Base-by-base conservation (phyloP, 2,888 invertebrate genomes). In the Frankliniella fusca region DNA sequence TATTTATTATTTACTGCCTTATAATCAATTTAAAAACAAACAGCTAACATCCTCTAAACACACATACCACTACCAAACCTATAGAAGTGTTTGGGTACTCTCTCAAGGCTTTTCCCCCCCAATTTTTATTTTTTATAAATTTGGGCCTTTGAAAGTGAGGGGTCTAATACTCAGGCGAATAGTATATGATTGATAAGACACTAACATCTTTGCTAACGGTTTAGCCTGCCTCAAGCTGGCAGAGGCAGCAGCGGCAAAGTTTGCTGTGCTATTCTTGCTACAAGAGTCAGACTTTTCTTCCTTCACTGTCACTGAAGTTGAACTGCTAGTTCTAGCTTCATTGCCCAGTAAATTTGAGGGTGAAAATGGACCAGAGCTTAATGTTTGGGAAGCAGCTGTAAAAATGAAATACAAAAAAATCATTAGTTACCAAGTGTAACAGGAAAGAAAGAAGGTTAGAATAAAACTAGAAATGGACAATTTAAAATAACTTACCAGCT, bases 331-430 rank as follows among this genome's bases (percentile, higher is more conserved):
- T 61, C 61, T 61, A 61, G 18, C n/a, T 18, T 61, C 61, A 38
- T 50, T 49, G 7, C 27, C 7, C 20, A 83, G 82, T 49, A 88
- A 84, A 83, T 89, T 89, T 38, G 90, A 90, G 7, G 91, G 91
- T 5, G 91, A 91, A 85, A 91, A 91, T 2, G 90, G 90, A 0
- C 90, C 90, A 1, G 90, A 90, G 83, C 90, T 90, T 23, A 90
- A 85, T 48, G 86, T 86, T 82, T 84, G 85, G 81, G 54, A 80
- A 82, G 82, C 83, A 81, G 50, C 70, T 80, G 79, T n/a, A 54
- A 82, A 61, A 50, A 50, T 79, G 70, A 82, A 23, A 80, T 27
- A 81, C 27, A 61, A 65, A 50, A 65, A 61, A 11, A 50, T 23
- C 11, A 80, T 80, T 48, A 80, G 20, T n/a, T 27, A 38, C 38